phyloP scores from a whole-genome alignment of 1,140 invertebrate species.

The Nephotettix cincticeps region DNA sequence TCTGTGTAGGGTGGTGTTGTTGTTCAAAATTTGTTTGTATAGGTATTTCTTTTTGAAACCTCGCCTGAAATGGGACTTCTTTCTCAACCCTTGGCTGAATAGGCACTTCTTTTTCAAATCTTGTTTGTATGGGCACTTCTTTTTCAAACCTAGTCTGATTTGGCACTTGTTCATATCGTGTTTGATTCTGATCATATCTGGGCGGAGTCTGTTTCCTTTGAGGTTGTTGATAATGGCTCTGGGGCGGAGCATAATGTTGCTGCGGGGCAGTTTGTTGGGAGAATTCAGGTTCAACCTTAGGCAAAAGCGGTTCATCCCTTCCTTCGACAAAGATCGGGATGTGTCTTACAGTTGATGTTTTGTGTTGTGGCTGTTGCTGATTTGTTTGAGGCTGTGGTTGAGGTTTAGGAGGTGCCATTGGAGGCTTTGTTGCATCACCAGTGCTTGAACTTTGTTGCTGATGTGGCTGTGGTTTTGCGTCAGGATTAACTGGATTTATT shows the following conservation, averaged over 20 bases:
- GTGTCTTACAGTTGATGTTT: conserved; percentile 62
- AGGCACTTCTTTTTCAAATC: too few relatives aligned
- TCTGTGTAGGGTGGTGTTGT: conserved; percentile 43
- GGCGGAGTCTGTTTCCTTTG: conserved; percentile 34
- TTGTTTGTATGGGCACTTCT: too few relatives aligned
- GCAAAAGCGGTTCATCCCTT: conserved; percentile 52
- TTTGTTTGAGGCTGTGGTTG: conserved; percentile 42
- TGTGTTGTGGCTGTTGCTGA: conserved; percentile 37
- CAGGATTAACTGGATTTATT: conserved; percentile 50
- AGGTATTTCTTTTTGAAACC: too few relatives aligned
- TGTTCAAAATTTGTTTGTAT: conserved; percentile 39
- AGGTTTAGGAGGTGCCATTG: conserved; percentile 42
- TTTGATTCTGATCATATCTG: conserved; percentile 16
- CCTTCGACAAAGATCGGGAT: conserved; percentile 88
- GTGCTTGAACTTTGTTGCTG: not conserved
- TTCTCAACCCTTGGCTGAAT: too few relatives aligned
- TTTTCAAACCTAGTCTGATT: conserved; percentile 38
- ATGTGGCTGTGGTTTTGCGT: conserved; percentile 26
- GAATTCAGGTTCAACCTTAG: conserved; percentile 31
- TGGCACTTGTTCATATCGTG: conserved; percentile 38
- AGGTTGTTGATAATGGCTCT: conserved; percentile 33
- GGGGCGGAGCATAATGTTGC: conserved; percentile 17
- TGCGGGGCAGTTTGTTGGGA: conserved; percentile 8
- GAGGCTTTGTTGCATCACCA: conserved; percentile 31
- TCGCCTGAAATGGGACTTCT: too few relatives aligned